phyloP scores from a whole-genome alignment of 2,113 vertebrate genomes.

The Atlantisia rogersi region DNA sequence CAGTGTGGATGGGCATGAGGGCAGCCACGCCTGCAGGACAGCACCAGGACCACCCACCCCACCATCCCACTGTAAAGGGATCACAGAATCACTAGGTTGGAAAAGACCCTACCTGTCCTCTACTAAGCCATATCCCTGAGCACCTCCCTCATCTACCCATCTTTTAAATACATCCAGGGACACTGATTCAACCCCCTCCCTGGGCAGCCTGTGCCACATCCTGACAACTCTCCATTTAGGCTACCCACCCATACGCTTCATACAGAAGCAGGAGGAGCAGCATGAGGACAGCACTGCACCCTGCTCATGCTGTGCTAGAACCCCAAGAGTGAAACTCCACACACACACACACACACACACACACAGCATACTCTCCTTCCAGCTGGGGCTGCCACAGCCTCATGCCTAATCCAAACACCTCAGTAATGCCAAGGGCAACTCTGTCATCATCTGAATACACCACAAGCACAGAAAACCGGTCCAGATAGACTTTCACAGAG shows the following conservation, averaged over 20 bases:
- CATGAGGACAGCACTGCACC: not conserved
- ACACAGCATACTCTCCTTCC: fast-evolving
- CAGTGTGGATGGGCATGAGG: not conserved
- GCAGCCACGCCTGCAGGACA: fast-evolving
- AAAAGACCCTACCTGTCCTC: too few relatives aligned
- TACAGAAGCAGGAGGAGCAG: not conserved
- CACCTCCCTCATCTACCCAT: too few relatives aligned
- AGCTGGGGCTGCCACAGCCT: not conserved
- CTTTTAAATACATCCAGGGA: too few relatives aligned
- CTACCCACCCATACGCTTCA: not conserved
- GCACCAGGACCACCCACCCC: not conserved
- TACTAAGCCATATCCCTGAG: too few relatives aligned
- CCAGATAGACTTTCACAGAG: not conserved
- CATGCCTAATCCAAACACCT: not conserved
- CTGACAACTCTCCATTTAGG: not conserved
- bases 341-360: too few relatives aligned
- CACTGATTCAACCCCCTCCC: too few relatives aligned
- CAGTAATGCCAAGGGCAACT: fast-evolving
- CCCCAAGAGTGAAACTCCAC: not conserved
- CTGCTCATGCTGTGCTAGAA: fast-evolving
- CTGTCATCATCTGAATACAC: not conserved
- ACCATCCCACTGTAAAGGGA: not conserved
- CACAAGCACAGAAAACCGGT: not conserved
- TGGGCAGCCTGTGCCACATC: too few relatives aligned
- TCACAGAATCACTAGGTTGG: too few relatives aligned